Percentiles rank a stretch among this genome's conserved stretches.
Conservation (phyloP, 1,140 invertebrate genomes). For the Delia radicum region DNA sequence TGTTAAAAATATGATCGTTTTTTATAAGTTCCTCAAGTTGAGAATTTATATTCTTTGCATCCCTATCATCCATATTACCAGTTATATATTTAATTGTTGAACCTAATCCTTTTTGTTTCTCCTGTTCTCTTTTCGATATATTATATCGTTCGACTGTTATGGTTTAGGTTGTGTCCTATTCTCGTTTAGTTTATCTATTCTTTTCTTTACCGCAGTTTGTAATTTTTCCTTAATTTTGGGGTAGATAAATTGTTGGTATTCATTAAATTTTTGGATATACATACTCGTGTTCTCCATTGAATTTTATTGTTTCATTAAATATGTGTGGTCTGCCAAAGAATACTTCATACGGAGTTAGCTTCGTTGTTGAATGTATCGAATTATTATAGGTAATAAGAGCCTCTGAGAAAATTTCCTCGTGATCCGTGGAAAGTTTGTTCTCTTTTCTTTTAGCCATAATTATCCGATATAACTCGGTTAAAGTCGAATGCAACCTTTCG, state of each 20-base stretch:
- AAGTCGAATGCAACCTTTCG: constrained; percentile 15
- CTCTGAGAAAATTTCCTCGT: constrained; percentile 9
- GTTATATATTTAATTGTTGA: neutral
- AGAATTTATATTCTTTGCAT: neutral
- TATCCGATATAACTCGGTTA: constrained; percentile 19
- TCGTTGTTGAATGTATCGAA: neutral
- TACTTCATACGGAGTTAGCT: too few relatives aligned
- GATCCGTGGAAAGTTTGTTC: neutral
- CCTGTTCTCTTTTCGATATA: constrained; percentile 7
- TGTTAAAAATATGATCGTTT: neutral
- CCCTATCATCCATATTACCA: neutral
- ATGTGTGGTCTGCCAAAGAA: too few relatives aligned
- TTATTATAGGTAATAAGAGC: constrained; percentile 14
- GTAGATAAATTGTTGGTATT: neutral
- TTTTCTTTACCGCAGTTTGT: neutral
- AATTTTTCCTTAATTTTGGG: neutral
- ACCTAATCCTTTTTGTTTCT: neutral
- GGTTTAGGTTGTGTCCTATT: neutral
- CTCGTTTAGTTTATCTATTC: neutral
- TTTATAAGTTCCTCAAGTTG: neutral
- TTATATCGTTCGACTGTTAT: neutral
- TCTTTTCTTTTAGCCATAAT: constrained; percentile 6
- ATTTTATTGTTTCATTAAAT: too few relatives aligned
- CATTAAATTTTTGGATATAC: too few relatives aligned
- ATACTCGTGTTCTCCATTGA: too few relatives aligned